Conservation (phyloP, 2,888 invertebrate genomes). For the Aporophyla nigra region DNA sequence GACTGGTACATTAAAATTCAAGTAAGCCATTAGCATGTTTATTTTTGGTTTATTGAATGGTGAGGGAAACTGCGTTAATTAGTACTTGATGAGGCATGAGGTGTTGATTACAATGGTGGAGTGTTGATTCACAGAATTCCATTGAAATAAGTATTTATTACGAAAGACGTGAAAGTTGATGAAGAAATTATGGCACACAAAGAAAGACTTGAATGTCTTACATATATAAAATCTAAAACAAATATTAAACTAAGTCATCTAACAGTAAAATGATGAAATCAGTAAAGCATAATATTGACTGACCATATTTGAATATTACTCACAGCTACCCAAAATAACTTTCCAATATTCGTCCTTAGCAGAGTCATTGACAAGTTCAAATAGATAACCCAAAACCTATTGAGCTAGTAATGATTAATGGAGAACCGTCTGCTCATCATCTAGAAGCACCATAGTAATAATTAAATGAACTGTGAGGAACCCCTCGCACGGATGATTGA, state of each 20-base stretch:
- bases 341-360: not conserved
- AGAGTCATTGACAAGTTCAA: constrained; percentile 4
- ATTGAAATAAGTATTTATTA: not conserved
- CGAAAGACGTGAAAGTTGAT: constrained; percentile 1
- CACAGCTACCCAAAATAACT: not conserved
- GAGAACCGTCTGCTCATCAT: constrained; percentile 18
- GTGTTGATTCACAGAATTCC: constrained; percentile 7
- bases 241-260: not conserved
- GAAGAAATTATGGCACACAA: not conserved
- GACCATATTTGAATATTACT: not conserved
- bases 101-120: constrained; percentile 24
- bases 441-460: constrained; percentile 25
- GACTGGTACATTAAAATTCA: constrained; percentile 58
- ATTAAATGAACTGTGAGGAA: constrained; percentile 49
- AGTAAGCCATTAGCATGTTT: constrained; percentile 51
- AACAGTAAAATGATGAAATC: not conserved
- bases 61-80: constrained; percentile 50
- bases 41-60: constrained; percentile 48
- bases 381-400: constrained; percentile 11
- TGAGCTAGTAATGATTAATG: constrained; percentile 40
- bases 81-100: constrained; percentile 14
- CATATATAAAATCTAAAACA: not conserved
- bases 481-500: constrained; percentile 30
- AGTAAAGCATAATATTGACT: too few species aligned
- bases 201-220: not conserved